These are phyloP conservation scores for Oreochromis mossambicus DNA, from an alignment of 2,797 vertebrate genomes.

Conservation along the genomic window DNA sequence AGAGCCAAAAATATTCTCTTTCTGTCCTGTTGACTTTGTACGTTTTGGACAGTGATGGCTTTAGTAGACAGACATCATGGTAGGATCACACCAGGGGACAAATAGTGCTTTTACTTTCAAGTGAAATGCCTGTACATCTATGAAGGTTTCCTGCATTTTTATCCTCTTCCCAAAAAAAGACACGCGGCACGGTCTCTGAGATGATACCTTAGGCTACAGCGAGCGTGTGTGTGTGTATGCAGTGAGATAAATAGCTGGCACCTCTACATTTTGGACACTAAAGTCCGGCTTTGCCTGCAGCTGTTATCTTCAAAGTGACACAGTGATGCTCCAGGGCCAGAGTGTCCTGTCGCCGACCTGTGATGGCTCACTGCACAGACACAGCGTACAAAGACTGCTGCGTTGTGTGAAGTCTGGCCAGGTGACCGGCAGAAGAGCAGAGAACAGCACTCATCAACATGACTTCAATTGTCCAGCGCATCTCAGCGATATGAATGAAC, in stretches of 20 bases:
- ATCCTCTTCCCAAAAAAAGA: background rate
- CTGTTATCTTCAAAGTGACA: conserved; percentile 71
- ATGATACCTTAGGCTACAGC: conserved; percentile 1
- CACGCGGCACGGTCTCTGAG: background rate
- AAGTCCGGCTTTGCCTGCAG: conserved; percentile 42
- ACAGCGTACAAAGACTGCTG: background rate
- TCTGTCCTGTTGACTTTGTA: conserved; percentile 43
- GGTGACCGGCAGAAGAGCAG: background rate
- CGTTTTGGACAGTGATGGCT: conserved; percentile 40
- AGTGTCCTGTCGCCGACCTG: conserved; percentile 37
- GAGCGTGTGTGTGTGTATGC: background rate
- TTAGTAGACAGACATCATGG: conserved; percentile 13
- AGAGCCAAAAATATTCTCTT: conserved; percentile 32
- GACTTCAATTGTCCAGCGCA: background rate
- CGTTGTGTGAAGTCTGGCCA: conserved; percentile 35
- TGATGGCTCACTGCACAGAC: conserved; percentile 25
- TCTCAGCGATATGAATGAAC: background rate
- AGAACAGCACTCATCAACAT: background rate
- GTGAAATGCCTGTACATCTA: conserved; percentile 23
- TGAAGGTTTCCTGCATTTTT: conserved; percentile 21
- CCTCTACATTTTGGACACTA: conserved; percentile 32
- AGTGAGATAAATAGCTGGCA: conserved; percentile 52
- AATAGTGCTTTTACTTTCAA: conserved; percentile 30
- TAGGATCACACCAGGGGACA: conserved; percentile 29
- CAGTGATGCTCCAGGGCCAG: conserved; percentile 42